Evolutionary conservation across 2,888 invertebrate species (phyloP), one percentile per base, ranked within the genome.

Genomic region (Phorcus lineatus): DNA sequence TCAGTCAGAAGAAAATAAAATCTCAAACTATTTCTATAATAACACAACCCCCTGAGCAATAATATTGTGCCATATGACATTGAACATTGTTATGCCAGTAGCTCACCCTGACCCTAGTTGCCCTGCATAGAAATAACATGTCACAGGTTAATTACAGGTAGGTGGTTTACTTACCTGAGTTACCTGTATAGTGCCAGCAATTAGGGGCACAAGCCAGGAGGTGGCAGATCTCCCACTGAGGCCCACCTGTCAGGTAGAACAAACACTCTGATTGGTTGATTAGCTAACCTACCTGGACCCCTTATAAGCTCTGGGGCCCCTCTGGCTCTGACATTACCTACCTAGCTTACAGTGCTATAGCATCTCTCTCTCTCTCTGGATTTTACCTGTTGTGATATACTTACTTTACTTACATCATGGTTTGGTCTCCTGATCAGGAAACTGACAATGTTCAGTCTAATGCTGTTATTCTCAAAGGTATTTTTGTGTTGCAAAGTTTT

Each of bases 151-250:
- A 70, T 70, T 70, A 36, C 40, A 70, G 36, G 36, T 70, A 40
- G 36, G 36, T 70, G 19, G 47, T 47, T 19, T 70, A 70, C 70
- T 36, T 70, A 70, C 70, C 70, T 70, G 70, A 70, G 70, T 17
- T 70, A 70, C 70, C 70, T 70, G 67, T 67, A 36, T 67, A 67
- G 24, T 67, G 67, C 31, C 67, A 67, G 70, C 36, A 70, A 70
- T 70, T 36, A 70, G 70, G 36, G 70, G 31, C 70, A 40, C 70
- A 70, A 70, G 70, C 70, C 70, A 70, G 19, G 47, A 36, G 47
- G 36, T 70, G 70, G 11, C 70, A 36, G 70, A 16, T n/a, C 28
- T 47, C 47, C 47, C 1, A 13, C 9, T 70, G 70, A 70, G 40
- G 11, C n/a, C 70, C 70, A 70, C 36, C 70, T 70, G 70, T 70